Base-by-base conservation (phyloP, 2,797 vertebrate genomes). In the Choloepus didactylus region DNA sequence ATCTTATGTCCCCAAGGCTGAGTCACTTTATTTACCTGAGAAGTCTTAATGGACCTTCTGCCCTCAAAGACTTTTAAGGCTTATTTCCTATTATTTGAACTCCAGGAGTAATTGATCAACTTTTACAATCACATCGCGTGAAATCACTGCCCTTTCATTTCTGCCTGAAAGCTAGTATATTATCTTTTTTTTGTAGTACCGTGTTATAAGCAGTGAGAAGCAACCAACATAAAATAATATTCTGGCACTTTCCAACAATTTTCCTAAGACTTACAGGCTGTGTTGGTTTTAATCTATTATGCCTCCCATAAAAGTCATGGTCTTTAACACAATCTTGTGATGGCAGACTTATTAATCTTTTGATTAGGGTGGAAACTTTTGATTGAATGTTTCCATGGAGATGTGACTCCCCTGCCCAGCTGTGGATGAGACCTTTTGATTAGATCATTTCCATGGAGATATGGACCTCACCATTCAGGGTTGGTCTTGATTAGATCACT, bases 1-100 rank as follows among this genome's bases (percentile, higher is more conserved):
- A 18, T 35, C 35, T 23, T 3, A 64, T 27, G 54, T 14, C 25
- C 62, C 72, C 21, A 46, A 38, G 73, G 49, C 9, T n/a, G 9
- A 66, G 44, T 41, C 38, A 70, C 3, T 77, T 46, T 59, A 56
- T 76, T 41, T 62, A 75, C 31, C 31, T 46, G 27, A 35, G 29
- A 85, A 54, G 14, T 60, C 6, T 29, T 59, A 38, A 75, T 35
- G 10, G 12, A 41, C 19, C n/a, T 60, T 64, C 49, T 44, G 19
- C 3, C 44, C 2, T 87, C 1, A 14, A 3, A 59, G 66, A 0
- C 29, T 80, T 89, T 64, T 75, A 19, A n/a, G 66, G 87, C 10
- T 67, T 82, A 70, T 60, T 81, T 86, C 23, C 51, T 89, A 31
- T 59, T 87, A 92, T 66, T 87, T 87, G 51, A 73, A 89, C 16